Evolutionary conservation across 1,140 invertebrate genomes (phyloP).

Genomic region (Carposina sasakii): DNA sequence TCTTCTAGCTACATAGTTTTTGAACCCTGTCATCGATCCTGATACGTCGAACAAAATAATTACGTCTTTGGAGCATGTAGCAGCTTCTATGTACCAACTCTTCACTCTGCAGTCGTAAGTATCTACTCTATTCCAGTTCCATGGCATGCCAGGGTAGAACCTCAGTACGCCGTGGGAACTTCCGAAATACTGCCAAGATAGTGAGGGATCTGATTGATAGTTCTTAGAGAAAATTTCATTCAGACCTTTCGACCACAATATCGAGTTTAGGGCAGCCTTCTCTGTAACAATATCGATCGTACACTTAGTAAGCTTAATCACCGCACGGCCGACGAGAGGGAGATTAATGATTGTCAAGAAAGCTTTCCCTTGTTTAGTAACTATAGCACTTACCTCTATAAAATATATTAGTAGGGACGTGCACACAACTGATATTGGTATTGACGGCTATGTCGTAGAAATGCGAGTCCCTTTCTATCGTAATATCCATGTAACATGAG

Average conservation of each 20-base stretch:
- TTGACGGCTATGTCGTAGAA: conserved; percentile 91
- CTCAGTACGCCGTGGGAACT: conserved; percentile 93
- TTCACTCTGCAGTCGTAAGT: conserved; percentile 88
- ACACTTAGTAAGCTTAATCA: no score
- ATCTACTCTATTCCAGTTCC: conserved; percentile 63
- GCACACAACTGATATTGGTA: conserved; percentile 87
- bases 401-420: conserved; percentile 95
- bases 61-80: conserved; percentile 97
- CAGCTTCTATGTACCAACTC: conserved; percentile 97
- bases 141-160: conserved; percentile 86
- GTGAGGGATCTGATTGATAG: conserved; percentile 87
- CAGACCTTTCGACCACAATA: conserved; percentile 89
- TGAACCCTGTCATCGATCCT: conserved; percentile 97
- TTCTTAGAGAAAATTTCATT: conserved; percentile 91
- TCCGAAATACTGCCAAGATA: conserved; percentile 98
- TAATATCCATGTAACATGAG: conserved; percentile 71
- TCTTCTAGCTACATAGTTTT: conserved; percentile 76
- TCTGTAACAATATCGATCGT: conserved; percentile 72
- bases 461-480: conserved; percentile 81
- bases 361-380: no score
- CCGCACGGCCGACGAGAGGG: no score
- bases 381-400: conserved; percentile 86
- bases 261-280: conserved; percentile 78
- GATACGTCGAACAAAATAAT: conserved; percentile 95
- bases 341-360: no score